A percentile compares a stretch with the other conserved stretches of the same genome.
Evolutionary conservation across 2,797 vertebrate genomes (phyloP).

Genomic region (Crenuchus spilurus): DNA sequence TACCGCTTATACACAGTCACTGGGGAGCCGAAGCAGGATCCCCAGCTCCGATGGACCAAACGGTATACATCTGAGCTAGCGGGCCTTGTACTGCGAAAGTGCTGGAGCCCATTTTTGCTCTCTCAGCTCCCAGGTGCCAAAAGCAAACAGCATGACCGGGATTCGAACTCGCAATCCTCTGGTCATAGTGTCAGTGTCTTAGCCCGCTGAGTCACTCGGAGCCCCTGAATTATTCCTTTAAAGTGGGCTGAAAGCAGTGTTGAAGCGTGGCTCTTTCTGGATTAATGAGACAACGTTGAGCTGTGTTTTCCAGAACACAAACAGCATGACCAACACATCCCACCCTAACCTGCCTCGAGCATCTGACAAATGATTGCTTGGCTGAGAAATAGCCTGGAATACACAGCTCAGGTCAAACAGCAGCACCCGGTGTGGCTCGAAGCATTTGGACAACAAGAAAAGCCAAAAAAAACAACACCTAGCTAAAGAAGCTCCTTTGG

Average conservation of each 20-base stretch:
- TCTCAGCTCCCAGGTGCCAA: too few relatives aligned
- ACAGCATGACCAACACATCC: not conserved
- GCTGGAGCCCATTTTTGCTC: too few relatives aligned
- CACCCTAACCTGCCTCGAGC: not conserved
- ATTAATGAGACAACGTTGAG: not conserved
- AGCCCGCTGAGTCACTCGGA: too few relatives aligned
- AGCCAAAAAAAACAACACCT: slow-evolving; percentile 40
- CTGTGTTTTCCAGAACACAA: not conserved
- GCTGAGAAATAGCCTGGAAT: not conserved
- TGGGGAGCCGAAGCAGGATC: too few relatives aligned
- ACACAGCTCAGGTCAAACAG: slow-evolving; percentile 55
- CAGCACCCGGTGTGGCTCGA: slow-evolving; percentile 66
- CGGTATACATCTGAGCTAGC: too few relatives aligned
- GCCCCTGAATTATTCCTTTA: not conserved
- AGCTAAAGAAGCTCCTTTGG: slow-evolving; percentile 59
- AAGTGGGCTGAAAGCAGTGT: not conserved
- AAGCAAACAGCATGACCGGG: too few relatives aligned
- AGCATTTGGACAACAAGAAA: slow-evolving; percentile 60
- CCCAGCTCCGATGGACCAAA: too few relatives aligned
- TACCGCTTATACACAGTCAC: too few relatives aligned
- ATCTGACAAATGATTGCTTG: not conserved
- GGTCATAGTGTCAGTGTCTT: too few relatives aligned
- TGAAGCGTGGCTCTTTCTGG: not conserved
- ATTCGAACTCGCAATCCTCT: too few relatives aligned
- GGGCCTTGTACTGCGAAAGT: too few relatives aligned